phyloP scores from a whole-genome alignment of 2,797 vertebrate genomes.

The Enteromius afrohamiltoni region DNA sequence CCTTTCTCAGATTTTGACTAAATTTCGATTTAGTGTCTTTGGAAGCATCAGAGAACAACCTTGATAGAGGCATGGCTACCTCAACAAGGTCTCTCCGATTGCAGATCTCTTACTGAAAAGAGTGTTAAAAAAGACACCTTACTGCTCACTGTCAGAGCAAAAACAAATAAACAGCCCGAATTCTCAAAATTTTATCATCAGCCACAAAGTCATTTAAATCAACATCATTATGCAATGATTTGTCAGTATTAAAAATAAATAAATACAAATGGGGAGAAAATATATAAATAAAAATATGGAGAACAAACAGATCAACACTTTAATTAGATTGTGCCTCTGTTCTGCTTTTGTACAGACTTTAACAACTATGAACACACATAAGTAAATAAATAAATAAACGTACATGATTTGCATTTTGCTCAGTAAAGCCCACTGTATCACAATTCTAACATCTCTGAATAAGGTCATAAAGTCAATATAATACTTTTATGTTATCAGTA shows the following conservation, averaged over 20 bases:
- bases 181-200: background rate
- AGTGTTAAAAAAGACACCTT: background rate
- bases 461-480: background rate
- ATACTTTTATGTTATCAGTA: background rate
- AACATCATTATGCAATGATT: background rate
- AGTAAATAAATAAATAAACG: background rate
- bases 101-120: background rate
- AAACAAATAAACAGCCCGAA: background rate
- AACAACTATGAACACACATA: background rate
- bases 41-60: slow-evolving; percentile 46
- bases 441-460: background rate
- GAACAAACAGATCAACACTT: background rate
- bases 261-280: background rate
- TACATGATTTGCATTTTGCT: too few species aligned
- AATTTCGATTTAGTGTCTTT: slow-evolving; percentile 40
- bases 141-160: background rate
- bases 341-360: background rate
- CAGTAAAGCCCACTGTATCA: background rate
- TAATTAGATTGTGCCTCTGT: background rate
- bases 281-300: background rate
- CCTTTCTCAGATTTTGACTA: slow-evolving; percentile 47
- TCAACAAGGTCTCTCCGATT: background rate
- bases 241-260: background rate
- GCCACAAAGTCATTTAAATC: background rate
- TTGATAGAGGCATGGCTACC: slow-evolving; percentile 37